Conservation (phyloP, 2,113 vertebrate species). For the Phaetusa simplex region DNA sequence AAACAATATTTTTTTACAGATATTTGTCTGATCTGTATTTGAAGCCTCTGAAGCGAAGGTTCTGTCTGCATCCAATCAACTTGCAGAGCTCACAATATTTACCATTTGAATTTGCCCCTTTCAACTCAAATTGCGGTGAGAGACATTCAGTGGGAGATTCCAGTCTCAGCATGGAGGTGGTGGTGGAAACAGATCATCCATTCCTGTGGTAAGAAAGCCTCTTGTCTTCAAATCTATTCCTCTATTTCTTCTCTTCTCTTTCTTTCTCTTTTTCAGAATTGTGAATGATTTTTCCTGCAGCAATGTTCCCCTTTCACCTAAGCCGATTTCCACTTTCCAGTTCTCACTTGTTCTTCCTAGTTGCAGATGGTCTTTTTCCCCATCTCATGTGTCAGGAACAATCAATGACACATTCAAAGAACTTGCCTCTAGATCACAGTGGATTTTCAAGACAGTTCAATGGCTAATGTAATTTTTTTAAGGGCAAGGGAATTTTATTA, state of each 20-base stretch:
- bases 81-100: background rate
- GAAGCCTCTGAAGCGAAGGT: fast-evolving
- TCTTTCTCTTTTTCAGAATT: background rate
- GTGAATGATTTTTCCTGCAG: background rate
- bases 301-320: background rate
- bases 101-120: background rate
- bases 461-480: background rate
- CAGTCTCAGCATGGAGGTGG: background rate
- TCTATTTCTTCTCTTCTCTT: background rate
- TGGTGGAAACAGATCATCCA: background rate
- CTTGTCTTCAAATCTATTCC: background rate
- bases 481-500: background rate
- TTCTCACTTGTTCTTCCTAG: background rate
- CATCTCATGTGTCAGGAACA: background rate
- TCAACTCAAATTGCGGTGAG: background rate
- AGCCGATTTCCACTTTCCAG: background rate
- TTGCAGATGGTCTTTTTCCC: background rate
- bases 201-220: background rate
- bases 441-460: background rate
- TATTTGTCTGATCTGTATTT: background rate
- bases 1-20: background rate
- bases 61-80: background rate
- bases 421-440: background rate
- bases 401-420: background rate
- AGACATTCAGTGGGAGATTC: background rate